Percentiles rank a stretch among this genome's conserved stretches.
Evolutionary conservation across 2,113 vertebrate species (phyloP).

Genomic region (Mus pahari): DNA sequence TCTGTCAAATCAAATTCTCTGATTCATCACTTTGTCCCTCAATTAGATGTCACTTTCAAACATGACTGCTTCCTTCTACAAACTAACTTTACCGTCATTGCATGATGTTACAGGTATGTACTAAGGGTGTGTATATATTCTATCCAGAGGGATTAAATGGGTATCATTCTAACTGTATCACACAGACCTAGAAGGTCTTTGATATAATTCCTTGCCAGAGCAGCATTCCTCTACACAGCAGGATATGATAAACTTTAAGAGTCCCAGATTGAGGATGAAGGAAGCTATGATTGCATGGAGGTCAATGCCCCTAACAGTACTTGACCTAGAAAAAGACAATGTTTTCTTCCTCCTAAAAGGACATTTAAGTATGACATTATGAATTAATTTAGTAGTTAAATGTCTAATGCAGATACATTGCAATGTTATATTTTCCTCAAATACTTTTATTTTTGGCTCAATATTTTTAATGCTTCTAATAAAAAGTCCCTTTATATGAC

Average conservation of each 20-base stretch:
- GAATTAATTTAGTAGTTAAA: slow-evolving; percentile 70
- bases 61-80: too few relatives aligned
- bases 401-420: background rate
- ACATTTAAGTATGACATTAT: slow-evolving; percentile 73
- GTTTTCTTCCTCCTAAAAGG: slow-evolving; percentile 66
- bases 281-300: slow-evolving; percentile 84
- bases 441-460: slow-evolving; percentile 20
- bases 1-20: too few relatives aligned
- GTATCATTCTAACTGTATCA: too few relatives aligned
- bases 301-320: slow-evolving; percentile 78
- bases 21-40: too few relatives aligned
- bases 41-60: too few relatives aligned
- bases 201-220: too few relatives aligned
- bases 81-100: too few relatives aligned
- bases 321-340: slow-evolving; percentile 82
- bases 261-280: slow-evolving; percentile 83
- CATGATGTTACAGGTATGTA: too few relatives aligned
- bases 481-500: background rate
- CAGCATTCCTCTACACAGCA: slow-evolving; percentile 65
- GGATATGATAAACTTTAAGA: slow-evolving; percentile 83
- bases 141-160: too few relatives aligned
- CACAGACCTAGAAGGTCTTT: too few relatives aligned
- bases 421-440: background rate
- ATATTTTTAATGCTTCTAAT: background rate
- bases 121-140: too few relatives aligned